Evolutionary conservation across 2,797 vertebrate genomes (phyloP).

Genomic region (Labeo calbasu): DNA sequence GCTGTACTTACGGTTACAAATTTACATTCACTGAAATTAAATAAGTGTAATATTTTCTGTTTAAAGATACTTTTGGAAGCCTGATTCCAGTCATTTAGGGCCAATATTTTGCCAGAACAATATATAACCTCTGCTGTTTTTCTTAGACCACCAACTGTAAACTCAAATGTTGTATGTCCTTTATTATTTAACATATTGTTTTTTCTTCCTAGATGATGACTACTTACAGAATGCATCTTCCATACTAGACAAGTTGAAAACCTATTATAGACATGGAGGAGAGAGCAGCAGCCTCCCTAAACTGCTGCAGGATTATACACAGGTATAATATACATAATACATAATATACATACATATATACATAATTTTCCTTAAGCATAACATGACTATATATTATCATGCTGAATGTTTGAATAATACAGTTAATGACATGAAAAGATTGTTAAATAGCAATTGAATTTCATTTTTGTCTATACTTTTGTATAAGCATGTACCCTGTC

Average conservation of each 20-base stretch:
- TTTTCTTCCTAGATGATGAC: constrained; percentile 81
- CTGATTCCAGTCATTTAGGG: neutral
- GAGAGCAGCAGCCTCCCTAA: constrained; percentile 81
- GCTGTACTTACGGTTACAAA: neutral
- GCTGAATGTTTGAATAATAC: too few species aligned
- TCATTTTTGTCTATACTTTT: too few species aligned
- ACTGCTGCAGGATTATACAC: constrained; percentile 91
- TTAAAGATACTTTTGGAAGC: neutral
- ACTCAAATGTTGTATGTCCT: neutral
- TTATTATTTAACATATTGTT: neutral
- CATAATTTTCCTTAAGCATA: neutral
- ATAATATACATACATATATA: too few species aligned
- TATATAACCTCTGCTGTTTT: neutral
- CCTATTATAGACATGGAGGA: constrained; percentile 82
- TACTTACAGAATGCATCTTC: constrained; percentile 90
- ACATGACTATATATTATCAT: neutral
- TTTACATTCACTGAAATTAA: neutral
- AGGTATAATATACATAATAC: constrained; percentile 77
- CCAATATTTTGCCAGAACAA: neutral
- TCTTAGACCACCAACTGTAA: neutral
- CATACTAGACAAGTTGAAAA: constrained; percentile 86
- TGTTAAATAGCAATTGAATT: neutral
- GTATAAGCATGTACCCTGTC: too few species aligned
- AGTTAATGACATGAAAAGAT: neutral
- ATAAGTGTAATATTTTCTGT: neutral